These are phyloP conservation scores for Eueremaeus valkanovi DNA, from an alignment of 2,888 invertebrate genomes.

Conservation along the genomic window DNA sequence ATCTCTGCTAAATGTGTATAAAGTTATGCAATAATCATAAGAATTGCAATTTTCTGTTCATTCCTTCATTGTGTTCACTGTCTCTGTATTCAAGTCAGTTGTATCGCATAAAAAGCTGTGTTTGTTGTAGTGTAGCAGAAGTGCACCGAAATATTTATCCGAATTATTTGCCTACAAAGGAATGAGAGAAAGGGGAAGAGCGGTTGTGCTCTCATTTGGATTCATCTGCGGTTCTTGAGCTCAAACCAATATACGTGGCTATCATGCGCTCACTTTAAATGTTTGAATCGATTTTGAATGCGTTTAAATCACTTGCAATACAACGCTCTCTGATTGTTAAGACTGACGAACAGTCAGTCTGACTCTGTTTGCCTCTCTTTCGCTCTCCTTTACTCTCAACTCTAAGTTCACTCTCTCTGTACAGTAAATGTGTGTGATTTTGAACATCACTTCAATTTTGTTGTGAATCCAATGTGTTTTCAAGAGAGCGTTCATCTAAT, in stretches of 20 bases:
- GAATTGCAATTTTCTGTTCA: no score
- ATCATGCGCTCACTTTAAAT: constrained; percentile 19
- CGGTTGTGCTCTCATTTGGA: neutral
- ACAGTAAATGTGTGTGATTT: neutral
- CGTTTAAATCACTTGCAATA: constrained; percentile 30
- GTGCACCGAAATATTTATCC: neutral
- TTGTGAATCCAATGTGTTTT: neutral
- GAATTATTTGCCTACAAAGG: neutral
- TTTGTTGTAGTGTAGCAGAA: neutral
- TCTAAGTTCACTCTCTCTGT: neutral
- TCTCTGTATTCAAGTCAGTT: constrained; percentile 7
- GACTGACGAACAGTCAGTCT: neutral
- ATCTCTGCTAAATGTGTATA: no score
- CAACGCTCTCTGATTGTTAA: constrained; percentile 19
- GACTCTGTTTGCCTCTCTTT: neutral
- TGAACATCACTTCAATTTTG: neutral
- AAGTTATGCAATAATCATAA: no score
- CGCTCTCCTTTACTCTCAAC: neutral
- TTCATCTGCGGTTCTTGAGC: constrained; percentile 18
- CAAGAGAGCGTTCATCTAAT: neutral
- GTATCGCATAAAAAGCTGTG: constrained; percentile 2
- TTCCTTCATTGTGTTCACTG: neutral
- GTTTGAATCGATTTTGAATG: constrained; percentile 28
- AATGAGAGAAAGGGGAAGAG: neutral
- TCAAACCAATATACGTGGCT: neutral